Conservation (phyloP, 2,888 invertebrate genomes). For the Euzophera pinguis region DNA sequence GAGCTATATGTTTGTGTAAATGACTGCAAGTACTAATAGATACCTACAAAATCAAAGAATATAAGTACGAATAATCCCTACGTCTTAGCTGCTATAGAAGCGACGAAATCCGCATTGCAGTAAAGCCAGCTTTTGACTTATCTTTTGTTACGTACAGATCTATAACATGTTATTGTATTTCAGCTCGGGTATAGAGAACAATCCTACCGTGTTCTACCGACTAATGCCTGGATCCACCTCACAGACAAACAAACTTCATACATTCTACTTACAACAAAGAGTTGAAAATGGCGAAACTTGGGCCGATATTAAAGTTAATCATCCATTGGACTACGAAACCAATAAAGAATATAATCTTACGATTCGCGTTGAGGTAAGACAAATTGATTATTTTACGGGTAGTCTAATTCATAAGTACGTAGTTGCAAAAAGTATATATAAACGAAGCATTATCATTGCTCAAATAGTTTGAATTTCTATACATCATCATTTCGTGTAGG, state of each 20-base stretch:
- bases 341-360: conserved; percentile 97
- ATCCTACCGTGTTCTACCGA: conserved; percentile 96
- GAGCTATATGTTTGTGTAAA: no score
- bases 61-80: conserved; percentile 5
- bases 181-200: conserved; percentile 97
- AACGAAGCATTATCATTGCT: no score
- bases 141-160: conserved; percentile 23
- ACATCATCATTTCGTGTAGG: no score
- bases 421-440: no score
- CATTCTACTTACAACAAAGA: conserved; percentile 96
- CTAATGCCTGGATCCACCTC: conserved; percentile 97
- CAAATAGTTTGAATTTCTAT: no score
- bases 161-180: conserved; percentile 48
- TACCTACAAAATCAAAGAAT: no score
- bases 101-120: conserved; percentile 11
- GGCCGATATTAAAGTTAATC: conserved; percentile 98
- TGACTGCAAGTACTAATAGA: no score
- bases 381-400: neutral
- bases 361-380: conserved; percentile 94
- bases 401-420: neutral
- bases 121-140: conserved; percentile 15
- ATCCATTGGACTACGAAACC: conserved; percentile 95
- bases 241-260: conserved; percentile 97
- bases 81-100: neutral
- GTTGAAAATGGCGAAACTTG: conserved; percentile 95